phyloP scores from a whole-genome alignment of 2,113 vertebrate species.

The Columba livia region DNA sequence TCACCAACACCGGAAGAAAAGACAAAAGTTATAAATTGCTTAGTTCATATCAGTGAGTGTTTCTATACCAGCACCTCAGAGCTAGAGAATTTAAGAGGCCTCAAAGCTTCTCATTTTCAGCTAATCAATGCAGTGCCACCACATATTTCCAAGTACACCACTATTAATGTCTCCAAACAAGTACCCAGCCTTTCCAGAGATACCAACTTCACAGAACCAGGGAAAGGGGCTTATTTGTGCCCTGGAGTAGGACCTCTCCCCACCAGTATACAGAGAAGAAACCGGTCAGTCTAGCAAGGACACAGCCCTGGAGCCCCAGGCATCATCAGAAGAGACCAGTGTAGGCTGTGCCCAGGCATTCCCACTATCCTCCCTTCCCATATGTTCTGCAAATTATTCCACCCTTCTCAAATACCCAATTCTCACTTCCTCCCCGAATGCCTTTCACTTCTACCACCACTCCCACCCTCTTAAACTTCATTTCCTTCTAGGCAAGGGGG shows the following conservation, averaged over 20 bases:
- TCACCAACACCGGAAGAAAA: not conserved
- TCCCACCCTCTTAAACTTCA: not conserved
- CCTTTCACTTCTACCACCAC: constrained; percentile 15
- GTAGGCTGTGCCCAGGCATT: not conserved
- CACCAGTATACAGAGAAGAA: accelerated
- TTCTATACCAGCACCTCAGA: not conserved
- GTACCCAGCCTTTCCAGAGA: not conserved
- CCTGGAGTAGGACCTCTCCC: not conserved
- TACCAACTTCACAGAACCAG: not conserved
- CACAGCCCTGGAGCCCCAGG: accelerated
- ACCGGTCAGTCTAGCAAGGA: not conserved
- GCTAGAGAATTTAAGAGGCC: not conserved
- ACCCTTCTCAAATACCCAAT: not conserved
- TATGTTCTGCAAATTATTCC: not conserved
- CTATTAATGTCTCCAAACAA: not conserved
- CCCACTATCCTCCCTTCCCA: not conserved
- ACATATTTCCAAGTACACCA: accelerated
- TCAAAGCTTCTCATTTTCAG: not conserved
- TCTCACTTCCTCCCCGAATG: not conserved
- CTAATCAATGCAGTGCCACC: not conserved
- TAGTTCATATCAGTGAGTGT: too few relatives aligned
- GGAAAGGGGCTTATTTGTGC: not conserved
- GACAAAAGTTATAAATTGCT: not conserved
- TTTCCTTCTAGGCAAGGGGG: not conserved
- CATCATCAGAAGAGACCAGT: accelerated